phyloP scores from a whole-genome alignment of 2,888 invertebrate species.

The Omphaloscelis lunosa region DNA sequence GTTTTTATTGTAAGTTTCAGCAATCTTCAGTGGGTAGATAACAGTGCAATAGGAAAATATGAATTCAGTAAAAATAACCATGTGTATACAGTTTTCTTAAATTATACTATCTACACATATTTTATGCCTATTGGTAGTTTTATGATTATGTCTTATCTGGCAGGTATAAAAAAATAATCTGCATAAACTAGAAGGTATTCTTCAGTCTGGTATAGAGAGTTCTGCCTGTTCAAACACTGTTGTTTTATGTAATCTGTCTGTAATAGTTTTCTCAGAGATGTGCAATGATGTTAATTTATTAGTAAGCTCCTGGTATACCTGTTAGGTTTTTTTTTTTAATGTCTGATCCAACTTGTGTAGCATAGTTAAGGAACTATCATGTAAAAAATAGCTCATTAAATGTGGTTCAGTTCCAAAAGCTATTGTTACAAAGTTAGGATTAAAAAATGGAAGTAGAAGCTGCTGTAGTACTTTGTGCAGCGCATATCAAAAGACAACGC shows the following conservation, averaged over 20 bases:
- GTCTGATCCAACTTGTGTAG: background rate
- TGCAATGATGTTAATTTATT: background rate
- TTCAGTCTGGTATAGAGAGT: background rate
- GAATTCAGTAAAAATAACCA: background rate
- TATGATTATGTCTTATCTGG: background rate
- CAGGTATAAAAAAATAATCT: background rate
- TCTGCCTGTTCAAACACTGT: background rate
- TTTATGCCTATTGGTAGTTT: background rate
- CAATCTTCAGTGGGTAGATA: background rate
- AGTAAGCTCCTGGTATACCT: background rate
- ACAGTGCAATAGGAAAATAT: background rate
- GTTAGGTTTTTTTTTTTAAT: no score
- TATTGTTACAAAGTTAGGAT: background rate
- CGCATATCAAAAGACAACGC: background rate
- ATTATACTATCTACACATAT: background rate
- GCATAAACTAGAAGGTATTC: background rate
- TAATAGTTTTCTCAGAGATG: background rate
- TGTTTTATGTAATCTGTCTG: background rate
- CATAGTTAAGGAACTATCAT: background rate
- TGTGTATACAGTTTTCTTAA: background rate
- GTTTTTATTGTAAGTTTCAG: background rate
- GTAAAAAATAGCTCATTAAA: background rate
- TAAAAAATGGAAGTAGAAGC: background rate
- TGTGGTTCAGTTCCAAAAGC: background rate
- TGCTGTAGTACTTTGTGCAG: background rate